A percentile compares a stretch with the other conserved stretches of the same genome.
Conservation (phyloP, 2,888 invertebrate species). For the Gnatocerus cornutus region DNA sequence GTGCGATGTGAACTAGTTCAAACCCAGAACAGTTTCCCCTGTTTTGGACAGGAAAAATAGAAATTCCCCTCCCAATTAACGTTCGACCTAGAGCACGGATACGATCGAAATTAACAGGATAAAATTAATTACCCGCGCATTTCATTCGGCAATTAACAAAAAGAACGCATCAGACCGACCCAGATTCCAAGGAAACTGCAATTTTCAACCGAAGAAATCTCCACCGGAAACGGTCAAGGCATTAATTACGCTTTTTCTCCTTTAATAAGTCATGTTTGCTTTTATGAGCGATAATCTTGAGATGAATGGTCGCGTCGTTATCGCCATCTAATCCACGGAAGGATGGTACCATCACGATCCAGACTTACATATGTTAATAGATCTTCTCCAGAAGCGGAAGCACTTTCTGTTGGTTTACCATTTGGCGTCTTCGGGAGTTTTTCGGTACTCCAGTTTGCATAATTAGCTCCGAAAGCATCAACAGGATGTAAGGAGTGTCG, state of each 20-base stretch:
- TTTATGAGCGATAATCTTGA: conserved; percentile 17
- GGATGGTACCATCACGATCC: conserved; percentile 19
- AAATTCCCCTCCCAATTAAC: conserved; percentile 5
- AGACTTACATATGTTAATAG: conserved; percentile 25
- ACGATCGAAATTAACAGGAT: conserved; percentile 3
- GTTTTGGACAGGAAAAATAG: too few relatives aligned
- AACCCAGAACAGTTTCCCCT: too few relatives aligned
- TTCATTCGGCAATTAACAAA: conserved; percentile 9
- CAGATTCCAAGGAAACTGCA: conserved; percentile 39
- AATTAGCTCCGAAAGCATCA: conserved; percentile 38
- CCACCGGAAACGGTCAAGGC: conserved; percentile 18
- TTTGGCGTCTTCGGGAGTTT: background rate
- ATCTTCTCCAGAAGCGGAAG: conserved; percentile 12
- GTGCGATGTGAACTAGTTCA: too few relatives aligned
- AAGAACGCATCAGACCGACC: conserved; percentile 26
- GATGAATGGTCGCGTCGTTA: conserved; percentile 19
- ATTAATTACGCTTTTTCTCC: conserved; percentile 14
- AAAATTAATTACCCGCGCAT: conserved; percentile 15
- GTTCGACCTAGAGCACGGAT: background rate
- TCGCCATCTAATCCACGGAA: conserved; percentile 29
- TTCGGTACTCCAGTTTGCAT: conserved; percentile 35
- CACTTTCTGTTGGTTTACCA: conserved; percentile 1
- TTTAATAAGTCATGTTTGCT: conserved; percentile 20
- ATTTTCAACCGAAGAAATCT: conserved; percentile 12
- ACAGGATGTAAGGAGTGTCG: conserved; percentile 50